Conservation (phyloP, 2,113 vertebrate species). For the Muntiacus reevesi region DNA sequence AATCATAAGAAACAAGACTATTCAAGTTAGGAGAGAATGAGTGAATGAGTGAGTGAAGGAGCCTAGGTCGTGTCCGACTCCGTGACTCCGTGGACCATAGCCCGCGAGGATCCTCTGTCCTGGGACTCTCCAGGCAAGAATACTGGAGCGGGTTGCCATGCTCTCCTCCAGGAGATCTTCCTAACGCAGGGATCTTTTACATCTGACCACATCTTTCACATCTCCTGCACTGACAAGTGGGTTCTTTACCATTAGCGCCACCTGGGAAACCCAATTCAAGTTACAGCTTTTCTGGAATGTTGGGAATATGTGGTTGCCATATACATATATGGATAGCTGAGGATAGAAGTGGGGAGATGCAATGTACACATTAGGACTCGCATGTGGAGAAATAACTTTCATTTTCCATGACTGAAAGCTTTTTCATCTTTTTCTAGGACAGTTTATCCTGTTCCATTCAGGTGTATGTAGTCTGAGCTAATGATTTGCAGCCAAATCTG, state of each 20-base stretch:
- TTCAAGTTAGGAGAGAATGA: neutral
- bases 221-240: neutral
- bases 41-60: neutral
- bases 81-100: rapidly evolving
- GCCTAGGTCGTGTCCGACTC: neutral
- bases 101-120: neutral
- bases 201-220: neutral
- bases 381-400: neutral
- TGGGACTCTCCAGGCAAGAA: neutral
- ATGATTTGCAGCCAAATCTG: neutral
- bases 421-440: neutral
- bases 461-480: neutral
- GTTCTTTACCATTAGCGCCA: neutral
- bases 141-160: neutral
- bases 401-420: neutral
- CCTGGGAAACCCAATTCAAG: neutral
- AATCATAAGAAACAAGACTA: neutral
- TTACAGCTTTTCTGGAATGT: neutral
- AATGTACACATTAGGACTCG: neutral
- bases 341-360: rapidly evolving
- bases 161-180: neutral
- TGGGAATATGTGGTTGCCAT: neutral
- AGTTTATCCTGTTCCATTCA: neutral
- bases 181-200: neutral
- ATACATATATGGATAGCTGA: neutral